These are phyloP conservation scores for Drosophila persimilis DNA, from an alignment of 1,140 invertebrate genomes.

Conservation along the genomic window DNA sequence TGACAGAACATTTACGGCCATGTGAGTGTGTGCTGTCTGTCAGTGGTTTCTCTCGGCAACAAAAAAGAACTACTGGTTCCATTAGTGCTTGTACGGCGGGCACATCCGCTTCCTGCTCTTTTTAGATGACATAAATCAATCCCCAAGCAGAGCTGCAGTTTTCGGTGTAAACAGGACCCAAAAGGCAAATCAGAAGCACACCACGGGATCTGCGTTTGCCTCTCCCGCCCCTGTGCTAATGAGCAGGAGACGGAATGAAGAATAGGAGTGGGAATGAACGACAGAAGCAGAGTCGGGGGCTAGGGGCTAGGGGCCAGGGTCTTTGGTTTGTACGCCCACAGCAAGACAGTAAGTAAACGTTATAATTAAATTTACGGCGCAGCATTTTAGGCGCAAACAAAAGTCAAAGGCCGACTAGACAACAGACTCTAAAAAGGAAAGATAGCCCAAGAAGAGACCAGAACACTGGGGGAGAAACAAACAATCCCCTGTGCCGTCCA, in stretches of 20 bases:
- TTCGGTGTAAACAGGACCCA: not conserved
- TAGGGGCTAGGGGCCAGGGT: not conserved
- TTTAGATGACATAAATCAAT: conserved; percentile 19
- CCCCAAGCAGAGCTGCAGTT: conserved; percentile 3
- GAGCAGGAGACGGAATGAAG: conserved; percentile 5
- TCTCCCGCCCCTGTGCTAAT: conserved; percentile 20
- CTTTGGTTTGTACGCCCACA: conserved; percentile 7
- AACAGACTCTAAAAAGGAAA: conserved; percentile 15
- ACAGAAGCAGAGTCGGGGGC: conserved; percentile 1
- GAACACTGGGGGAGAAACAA: conserved; percentile 24
- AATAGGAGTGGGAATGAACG: conserved; percentile 13
- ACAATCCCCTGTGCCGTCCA: not conserved
- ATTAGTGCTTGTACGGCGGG: conserved; percentile 15
- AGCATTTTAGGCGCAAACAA: conserved; percentile 63
- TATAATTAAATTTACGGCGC: conserved; percentile 70
- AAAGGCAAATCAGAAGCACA: conserved; percentile 30
- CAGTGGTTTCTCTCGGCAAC: not conserved
- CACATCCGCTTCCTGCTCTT: not conserved
- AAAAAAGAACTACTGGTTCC: conserved; percentile 22
- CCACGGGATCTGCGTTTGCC: conserved; percentile 18
- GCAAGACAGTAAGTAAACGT: conserved; percentile 57
- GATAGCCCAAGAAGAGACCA: not conserved
- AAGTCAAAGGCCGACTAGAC: conserved; percentile 42
- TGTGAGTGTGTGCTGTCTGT: conserved; percentile 8
- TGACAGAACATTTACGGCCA: conserved; percentile 14